Evolutionary conservation across 2,888 invertebrate species (phyloP), one percentile per base, ranked within the genome.

Genomic region (Zaprionus bogoriensis): DNA sequence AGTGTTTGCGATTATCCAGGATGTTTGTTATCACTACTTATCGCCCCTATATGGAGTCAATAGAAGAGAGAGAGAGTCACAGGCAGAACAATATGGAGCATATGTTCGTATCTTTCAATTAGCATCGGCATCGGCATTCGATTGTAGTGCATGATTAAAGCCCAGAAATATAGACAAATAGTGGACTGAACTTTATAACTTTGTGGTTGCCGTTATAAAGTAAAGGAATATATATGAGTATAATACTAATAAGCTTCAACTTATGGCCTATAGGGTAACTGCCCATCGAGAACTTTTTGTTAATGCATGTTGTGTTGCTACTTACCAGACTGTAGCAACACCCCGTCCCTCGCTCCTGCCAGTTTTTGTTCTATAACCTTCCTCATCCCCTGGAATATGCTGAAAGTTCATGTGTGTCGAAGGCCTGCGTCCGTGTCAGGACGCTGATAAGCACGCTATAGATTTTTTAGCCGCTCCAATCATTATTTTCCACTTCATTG

Each of bases 401-500:
- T 77, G 67, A 50, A 78, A 71, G 75, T 74, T 72, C 63, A 66
- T 20, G 55, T 25, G 50, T 51, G 60, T 27, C 61, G 47, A 53
- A 77, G 78, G 71, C 72, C 64, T 65, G 58, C 65, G 60, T 25
- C 62, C 55, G 63, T 55, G 76, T 64, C 61, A 27, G 53, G 44
- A 50, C 65, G 57, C 83, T 67, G 79, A 86, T 86, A 86, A 86
- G 79, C 79, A 32, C 47, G 73, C 73, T 75, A 76, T 73, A 69
- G 83, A 72, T 69, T 69, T 72, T 72, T 73, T 60, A 64, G 79
- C 66, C 75, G 66, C 28, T 63, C 74, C 60, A 71, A 75, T 78
- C 67, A 75, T 78, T 65, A 75, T 71, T 87, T 82, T 81, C 87
- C 82, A 55, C 55, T 71, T 70, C 81, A 82, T 69, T 82, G 82